A percentile compares a stretch with the other conserved stretches of the same genome.
Evolutionary conservation across 2,888 invertebrate species (phyloP).

Genomic region (Creontiades dilutus): DNA sequence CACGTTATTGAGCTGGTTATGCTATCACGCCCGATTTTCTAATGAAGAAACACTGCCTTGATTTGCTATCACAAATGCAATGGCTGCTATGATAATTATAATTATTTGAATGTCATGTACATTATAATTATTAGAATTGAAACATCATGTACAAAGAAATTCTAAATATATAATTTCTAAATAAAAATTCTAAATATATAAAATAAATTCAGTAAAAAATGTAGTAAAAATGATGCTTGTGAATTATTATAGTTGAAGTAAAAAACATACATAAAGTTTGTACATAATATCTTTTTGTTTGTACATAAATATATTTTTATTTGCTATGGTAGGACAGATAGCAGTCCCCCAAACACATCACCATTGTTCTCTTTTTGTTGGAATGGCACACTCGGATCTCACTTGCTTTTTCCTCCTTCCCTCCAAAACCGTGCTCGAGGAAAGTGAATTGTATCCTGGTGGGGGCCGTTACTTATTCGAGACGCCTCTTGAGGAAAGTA

Average conservation of each 20-base stretch:
- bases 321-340: constrained; percentile 42
- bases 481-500: no score
- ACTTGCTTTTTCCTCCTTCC: no score
- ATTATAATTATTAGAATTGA: constrained; percentile 16
- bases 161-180: no score
- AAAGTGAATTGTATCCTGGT: no score
- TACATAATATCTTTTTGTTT: constrained; percentile 49
- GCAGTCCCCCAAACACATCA: constrained; percentile 48
- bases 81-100: constrained; percentile 34
- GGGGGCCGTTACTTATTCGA: no score
- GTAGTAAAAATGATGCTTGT: constrained; percentile 41
- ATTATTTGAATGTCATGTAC: constrained; percentile 10
- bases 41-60: constrained; percentile 34
- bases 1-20: constrained; percentile 49
- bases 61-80: not conserved
- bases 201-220: constrained; percentile 34
- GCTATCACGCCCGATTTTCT: constrained; percentile 42
- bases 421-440: no score
- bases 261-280: constrained; percentile 47
- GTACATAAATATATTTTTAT: constrained; percentile 47
- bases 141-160: constrained; percentile 15
- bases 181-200: constrained; percentile 45
- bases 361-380: no score
- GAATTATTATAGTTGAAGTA: constrained; percentile 38
- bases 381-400: no score